phyloP scores from a whole-genome alignment of 2,888 invertebrate species.

The Netelia fuscicornis region DNA sequence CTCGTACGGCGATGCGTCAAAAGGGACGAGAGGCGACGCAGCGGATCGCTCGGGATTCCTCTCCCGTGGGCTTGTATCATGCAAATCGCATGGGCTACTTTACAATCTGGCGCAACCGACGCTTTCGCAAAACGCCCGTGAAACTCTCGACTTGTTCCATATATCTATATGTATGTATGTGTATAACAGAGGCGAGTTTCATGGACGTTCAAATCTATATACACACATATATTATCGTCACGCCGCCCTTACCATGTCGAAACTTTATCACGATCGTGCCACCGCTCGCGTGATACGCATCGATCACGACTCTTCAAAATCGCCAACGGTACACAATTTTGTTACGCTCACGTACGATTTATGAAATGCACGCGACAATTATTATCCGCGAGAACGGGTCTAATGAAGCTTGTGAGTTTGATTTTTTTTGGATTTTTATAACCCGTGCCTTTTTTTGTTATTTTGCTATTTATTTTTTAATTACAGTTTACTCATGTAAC shows the following conservation, averaged over 20 bases:
- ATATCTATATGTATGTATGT: background rate
- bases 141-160: slow-evolving; percentile 30
- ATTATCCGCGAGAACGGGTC: background rate
- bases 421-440: too few relatives aligned
- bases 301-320: slow-evolving; percentile 56
- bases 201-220: background rate
- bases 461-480: too few relatives aligned
- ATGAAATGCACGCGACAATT: background rate
- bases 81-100: slow-evolving; percentile 62
- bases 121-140: slow-evolving; percentile 50
- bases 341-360: slow-evolving; percentile 7
- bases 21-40: slow-evolving; percentile 57
- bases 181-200: background rate
- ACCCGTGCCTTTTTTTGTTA: too few relatives aligned
- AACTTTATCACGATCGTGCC: slow-evolving; percentile 58
- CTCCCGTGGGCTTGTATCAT: slow-evolving; percentile 64
- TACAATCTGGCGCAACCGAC: slow-evolving; percentile 54
- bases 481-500: too few relatives aligned
- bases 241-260: slow-evolving; percentile 50
- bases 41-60: slow-evolving; percentile 16
- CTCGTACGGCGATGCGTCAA: slow-evolving; percentile 37
- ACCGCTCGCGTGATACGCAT: slow-evolving; percentile 44
- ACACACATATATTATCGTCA: slow-evolving; percentile 7
- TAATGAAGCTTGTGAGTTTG: too few relatives aligned
- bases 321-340: slow-evolving; percentile 26